These are phyloP conservation scores for Copidosoma aretas DNA, from an alignment of 2,888 invertebrate genomes.

Conservation along the genomic window DNA sequence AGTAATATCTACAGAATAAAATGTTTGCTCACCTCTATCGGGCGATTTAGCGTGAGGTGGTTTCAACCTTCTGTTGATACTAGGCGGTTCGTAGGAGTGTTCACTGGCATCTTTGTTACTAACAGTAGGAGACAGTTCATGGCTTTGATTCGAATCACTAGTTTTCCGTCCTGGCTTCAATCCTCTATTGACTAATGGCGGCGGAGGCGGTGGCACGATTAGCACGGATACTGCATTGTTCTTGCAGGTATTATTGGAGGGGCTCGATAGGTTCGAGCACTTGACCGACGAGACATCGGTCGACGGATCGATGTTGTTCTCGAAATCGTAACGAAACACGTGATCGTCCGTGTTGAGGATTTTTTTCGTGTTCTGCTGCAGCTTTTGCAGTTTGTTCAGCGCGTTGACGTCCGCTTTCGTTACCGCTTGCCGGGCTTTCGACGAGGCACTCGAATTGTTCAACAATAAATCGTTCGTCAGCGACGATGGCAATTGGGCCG, in stretches of 20 bases:
- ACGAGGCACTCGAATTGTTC: background rate
- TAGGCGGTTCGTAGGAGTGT: slow-evolving; percentile 69
- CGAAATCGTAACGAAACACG: slow-evolving; percentile 68
- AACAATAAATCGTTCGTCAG: background rate
- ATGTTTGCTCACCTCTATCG: slow-evolving; percentile 52
- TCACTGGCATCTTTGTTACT: slow-evolving; percentile 52
- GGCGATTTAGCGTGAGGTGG: slow-evolving; percentile 28
- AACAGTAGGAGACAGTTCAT: slow-evolving; percentile 59
- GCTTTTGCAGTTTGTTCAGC: slow-evolving; percentile 60
- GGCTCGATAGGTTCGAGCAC: slow-evolving; percentile 70
- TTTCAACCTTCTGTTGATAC: slow-evolving; percentile 76
- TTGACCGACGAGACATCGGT: slow-evolving; percentile 58
- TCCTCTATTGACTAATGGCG: slow-evolving; percentile 67
- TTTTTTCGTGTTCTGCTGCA: slow-evolving; percentile 67
- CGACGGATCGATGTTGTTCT: slow-evolving; percentile 55
- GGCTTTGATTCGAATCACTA: slow-evolving; percentile 59
- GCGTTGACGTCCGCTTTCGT: slow-evolving; percentile 53
- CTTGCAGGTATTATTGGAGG: slow-evolving; percentile 53
- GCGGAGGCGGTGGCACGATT: slow-evolving; percentile 61
- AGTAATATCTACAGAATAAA: too few species aligned
- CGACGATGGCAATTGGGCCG: slow-evolving; percentile 46
- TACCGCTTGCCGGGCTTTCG: slow-evolving; percentile 68
- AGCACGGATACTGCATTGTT: slow-evolving; percentile 68
- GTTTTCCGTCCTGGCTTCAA: slow-evolving; percentile 67
- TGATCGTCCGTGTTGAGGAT: slow-evolving; percentile 65